Percentiles rank a stretch among this genome's conserved stretches.
Evolutionary conservation across 2,888 invertebrate species (phyloP).

Genomic region (Folsomia candida): DNA sequence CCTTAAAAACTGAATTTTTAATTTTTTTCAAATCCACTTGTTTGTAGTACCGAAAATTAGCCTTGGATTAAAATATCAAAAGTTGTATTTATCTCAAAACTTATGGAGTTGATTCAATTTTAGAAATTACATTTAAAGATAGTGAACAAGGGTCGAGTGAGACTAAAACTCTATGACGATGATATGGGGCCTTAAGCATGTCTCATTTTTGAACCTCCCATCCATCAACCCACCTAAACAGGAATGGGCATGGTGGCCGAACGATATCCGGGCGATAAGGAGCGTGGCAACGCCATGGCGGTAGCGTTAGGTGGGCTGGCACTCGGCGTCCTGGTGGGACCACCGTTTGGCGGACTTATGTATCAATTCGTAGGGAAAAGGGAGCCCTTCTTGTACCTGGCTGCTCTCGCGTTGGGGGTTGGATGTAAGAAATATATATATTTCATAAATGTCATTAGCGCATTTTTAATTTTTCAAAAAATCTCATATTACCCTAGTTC

Average conservation of each 20-base stretch:
- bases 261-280: conserved; percentile 93
- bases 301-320: conserved; percentile 94
- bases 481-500: conserved; percentile 61
- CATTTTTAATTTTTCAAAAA: neutral
- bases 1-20: too few relatives aligned
- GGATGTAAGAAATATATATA: conserved; percentile 72
- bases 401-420: conserved; percentile 88
- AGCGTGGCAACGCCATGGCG: conserved; percentile 98
- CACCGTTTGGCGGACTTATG: conserved; percentile 97
- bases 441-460: too few relatives aligned
- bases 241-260: conserved; percentile 99
- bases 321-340: conserved; percentile 93
- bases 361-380: conserved; percentile 98
- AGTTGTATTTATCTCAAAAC: neutral
- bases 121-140: too few relatives aligned
- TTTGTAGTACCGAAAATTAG: too few relatives aligned
- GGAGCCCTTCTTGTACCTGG: conserved; percentile 91
- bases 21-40: too few relatives aligned
- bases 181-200: neutral
- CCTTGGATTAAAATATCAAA: too few relatives aligned
- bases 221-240: too few relatives aligned
- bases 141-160: too few relatives aligned
- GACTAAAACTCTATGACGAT: too few relatives aligned
- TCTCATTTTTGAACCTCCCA: neutral
- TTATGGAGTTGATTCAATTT: too few relatives aligned